A percentile compares a stretch with the other conserved stretches of the same genome.
phyloP scores from a whole-genome alignment of 2,113 vertebrate genomes.

The Peucedramus taeniatus region DNA sequence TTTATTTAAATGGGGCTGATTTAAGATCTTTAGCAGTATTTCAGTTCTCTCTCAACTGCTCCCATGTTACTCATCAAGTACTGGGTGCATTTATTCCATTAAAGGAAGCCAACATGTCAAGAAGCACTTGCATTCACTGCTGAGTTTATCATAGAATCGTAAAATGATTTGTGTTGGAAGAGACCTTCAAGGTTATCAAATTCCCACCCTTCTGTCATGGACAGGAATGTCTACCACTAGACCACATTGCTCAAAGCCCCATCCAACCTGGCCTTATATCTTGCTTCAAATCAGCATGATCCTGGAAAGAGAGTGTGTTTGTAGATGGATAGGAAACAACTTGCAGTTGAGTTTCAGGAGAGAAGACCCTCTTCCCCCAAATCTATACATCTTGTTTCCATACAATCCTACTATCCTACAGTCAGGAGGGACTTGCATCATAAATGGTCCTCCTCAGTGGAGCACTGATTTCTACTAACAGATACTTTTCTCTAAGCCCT shows the following conservation, averaged over 20 bases:
- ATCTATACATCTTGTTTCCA: not conserved
- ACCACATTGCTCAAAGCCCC: not conserved
- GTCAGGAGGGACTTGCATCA: not conserved
- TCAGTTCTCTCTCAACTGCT: not conserved
- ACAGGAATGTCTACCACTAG: not conserved
- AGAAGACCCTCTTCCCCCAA: not conserved
- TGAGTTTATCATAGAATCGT: not conserved
- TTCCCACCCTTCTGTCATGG: not conserved
- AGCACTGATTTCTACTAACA: not conserved
- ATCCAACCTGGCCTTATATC: not conserved
- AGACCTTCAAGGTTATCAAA: not conserved
- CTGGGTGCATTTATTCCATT: not conserved
- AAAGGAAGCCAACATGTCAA: not conserved
- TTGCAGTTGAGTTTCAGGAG: not conserved
- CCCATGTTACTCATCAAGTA: not conserved
- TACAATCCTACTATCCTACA: not conserved
- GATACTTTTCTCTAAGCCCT: not conserved
- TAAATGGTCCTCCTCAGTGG: not conserved
- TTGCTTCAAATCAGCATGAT: not conserved
- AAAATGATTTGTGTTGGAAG: not conserved
- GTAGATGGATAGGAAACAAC: not conserved
- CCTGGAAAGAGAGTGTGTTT: not conserved
- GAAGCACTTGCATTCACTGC: not conserved
- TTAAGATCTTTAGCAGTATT: not conserved
- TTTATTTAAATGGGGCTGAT: not conserved